Evolutionary conservation across 2,113 vertebrate genomes (phyloP).

Genomic region (Pachypanchax playfairii): DNA sequence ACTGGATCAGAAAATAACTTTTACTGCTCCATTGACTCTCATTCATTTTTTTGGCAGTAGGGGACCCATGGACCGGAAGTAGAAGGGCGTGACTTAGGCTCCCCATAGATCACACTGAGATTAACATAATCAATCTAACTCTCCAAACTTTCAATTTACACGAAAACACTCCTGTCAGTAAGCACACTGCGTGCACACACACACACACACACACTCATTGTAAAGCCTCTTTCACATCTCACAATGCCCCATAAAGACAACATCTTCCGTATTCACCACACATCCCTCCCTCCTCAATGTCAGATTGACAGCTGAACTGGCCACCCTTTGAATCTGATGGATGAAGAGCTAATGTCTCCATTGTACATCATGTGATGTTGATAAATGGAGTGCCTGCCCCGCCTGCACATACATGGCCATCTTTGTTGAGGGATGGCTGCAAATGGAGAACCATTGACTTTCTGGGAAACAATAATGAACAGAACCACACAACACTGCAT

Average conservation of each 20-base stretch:
- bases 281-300: conserved; percentile 62
- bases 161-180: conserved; percentile 1
- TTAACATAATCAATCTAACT: no score
- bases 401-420: conserved; percentile 24
- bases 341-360: conserved; percentile 54
- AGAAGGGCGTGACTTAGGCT: no score
- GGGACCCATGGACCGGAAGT: no score
- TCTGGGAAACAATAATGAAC: conserved; percentile 36
- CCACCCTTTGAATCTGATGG: conserved; percentile 44
- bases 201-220: conserved; percentile 15
- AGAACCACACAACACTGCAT: conserved; percentile 46
- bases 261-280: conserved; percentile 66
- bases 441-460: conserved; percentile 51
- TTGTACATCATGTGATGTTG: conserved; percentile 71
- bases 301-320: conserved; percentile 55
- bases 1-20: no score
- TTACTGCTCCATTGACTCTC: no score
- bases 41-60: no score
- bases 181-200: conserved; percentile 10
- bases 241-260: conserved; percentile 19
- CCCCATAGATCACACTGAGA: not conserved
- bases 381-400: conserved; percentile 57
- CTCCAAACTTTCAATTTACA: no score
- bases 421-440: conserved; percentile 35
- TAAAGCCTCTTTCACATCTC: conserved; percentile 49